phyloP scores from a whole-genome alignment of 2,113 vertebrate species.

The Thalassarche chlororhynchos region DNA sequence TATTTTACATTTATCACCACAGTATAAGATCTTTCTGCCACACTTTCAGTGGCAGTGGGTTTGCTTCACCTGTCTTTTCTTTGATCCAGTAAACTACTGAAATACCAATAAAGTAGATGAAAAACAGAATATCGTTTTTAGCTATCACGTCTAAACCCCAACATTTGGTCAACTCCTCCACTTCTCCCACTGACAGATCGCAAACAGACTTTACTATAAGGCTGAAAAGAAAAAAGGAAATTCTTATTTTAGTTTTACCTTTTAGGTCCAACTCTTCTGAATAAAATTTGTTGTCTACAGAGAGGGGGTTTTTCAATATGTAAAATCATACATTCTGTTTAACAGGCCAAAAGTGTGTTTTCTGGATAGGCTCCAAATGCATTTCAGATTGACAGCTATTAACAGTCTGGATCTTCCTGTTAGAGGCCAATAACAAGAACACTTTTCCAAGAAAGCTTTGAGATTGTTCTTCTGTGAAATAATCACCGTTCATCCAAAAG shows the following conservation, averaged over 20 bases:
- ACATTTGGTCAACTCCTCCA: background rate
- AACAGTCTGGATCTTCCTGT: background rate
- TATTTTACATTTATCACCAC: background rate
- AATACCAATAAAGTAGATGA: background rate
- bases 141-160: background rate
- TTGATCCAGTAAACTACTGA: background rate
- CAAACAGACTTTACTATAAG: background rate
- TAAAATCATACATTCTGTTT: background rate
- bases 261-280: background rate
- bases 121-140: background rate
- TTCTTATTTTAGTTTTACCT: background rate
- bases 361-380: background rate
- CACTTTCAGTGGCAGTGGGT: background rate
- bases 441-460: slow-evolving; percentile 12
- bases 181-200: background rate
- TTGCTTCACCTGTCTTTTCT: background rate
- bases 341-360: background rate
- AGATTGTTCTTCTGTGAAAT: slow-evolving; percentile 29
- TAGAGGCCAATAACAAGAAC: background rate
- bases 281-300: background rate
- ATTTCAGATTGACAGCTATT: background rate
- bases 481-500: slow-evolving; percentile 5
- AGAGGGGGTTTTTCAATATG: background rate
- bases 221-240: background rate
- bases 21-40: background rate